Conservation (phyloP, 1,140 invertebrate species). For the Gryllus bimaculatus region DNA sequence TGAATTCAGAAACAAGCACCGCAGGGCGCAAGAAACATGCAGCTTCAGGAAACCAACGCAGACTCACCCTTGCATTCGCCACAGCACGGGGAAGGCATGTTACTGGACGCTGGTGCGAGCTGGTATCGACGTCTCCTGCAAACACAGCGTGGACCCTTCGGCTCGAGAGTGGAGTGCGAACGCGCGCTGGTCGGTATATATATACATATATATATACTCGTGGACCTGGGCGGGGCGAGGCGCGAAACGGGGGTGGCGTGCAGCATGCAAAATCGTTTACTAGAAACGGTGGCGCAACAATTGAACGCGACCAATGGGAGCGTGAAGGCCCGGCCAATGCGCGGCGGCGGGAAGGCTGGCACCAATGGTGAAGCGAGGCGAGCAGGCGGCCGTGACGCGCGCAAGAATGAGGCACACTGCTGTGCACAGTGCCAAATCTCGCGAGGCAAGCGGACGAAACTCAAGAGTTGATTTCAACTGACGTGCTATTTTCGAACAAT, state of each 20-base stretch:
- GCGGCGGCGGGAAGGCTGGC: not conserved
- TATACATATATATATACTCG: not conserved
- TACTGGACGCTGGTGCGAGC: not conserved
- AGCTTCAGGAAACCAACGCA: too few species aligned
- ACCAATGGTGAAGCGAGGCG: not conserved
- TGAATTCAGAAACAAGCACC: too few species aligned
- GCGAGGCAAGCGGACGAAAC: too few species aligned
- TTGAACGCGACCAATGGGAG: not conserved
- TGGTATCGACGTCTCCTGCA: not conserved
- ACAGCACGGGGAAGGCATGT: not conserved
- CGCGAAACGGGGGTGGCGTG: not conserved
- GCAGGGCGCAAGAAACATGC: too few species aligned
- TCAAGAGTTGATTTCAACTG: too few species aligned
- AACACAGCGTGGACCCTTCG: not conserved
- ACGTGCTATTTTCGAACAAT: too few species aligned
- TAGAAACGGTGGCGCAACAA: not conserved
- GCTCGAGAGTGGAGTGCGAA: not conserved
- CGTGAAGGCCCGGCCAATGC: not conserved
- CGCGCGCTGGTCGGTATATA: not conserved
- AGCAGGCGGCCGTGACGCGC: too few species aligned
- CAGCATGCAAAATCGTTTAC: not conserved
- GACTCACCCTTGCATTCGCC: not conserved
- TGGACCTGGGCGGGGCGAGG: not conserved
- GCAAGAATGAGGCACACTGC: too few species aligned
- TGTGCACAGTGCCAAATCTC: too few species aligned